Base-by-base conservation (phyloP, 2,888 invertebrate species). In the Sipha maydis region DNA sequence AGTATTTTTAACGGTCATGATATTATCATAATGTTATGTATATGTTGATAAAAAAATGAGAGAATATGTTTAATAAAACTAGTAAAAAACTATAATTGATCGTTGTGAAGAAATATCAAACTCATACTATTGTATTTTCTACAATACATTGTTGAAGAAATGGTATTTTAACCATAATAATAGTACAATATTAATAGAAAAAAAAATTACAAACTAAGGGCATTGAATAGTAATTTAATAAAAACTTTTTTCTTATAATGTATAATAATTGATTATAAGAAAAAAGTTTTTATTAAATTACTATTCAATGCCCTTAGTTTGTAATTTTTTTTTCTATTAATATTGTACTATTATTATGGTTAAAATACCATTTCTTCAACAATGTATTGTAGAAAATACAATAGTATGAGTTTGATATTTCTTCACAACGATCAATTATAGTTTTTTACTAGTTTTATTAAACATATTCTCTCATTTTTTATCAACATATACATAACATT, bases 271-370 rank as follows among this genome's bases (percentile, higher is more conserved):
- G n/a, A n/a, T n/a, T n/a, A n/a, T n/a, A n/a, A n/a, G n/a, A n/a
- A n/a, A n/a, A n/a, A n/a, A n/a, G n/a, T n/a, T n/a, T n/a, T n/a
- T n/a, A n/a, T n/a, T n/a, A n/a, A n/a, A n/a, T n/a, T n/a, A n/a
- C n/a, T n/a, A n/a, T 54, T 71, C n/a, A 54, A 54, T 17, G 2
- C 7, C 31, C 17, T 21, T 25, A n/a, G 48, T 71, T 82, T 38
- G 31, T 83, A 11, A 31, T 11, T 71, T 21, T 71, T 38, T 41
- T 83, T 48, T 8, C 41, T 71, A 83, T 31, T 83, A 54, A 11
- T 71, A 73, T 73, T 73, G 34, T 83, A 54, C 4, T 71, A 83
- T 73, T 73, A 34, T 83, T 83, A 54, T 41, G n/a, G 54, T 54
- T n/a, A 71, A 73, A 73, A 48, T 71, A 48, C 54, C 54, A 73